These are phyloP conservation scores for Catharus bicknelli DNA, from an alignment of 2,113 vertebrate genomes.

Conservation along the genomic window DNA sequence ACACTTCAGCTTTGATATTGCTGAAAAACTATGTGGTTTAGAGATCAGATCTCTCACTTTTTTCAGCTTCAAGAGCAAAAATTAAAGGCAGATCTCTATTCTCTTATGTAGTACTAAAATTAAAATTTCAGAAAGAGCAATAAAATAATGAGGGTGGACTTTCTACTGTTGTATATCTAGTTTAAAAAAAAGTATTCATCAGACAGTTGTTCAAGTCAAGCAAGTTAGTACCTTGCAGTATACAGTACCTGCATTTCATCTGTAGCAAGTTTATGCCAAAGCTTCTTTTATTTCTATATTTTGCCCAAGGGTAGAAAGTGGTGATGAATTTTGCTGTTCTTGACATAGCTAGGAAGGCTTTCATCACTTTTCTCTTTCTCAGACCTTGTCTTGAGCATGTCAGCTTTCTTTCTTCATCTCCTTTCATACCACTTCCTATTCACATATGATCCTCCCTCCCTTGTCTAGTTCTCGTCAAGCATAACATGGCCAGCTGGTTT, in stretches of 20 bases:
- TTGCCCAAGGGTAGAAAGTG: neutral
- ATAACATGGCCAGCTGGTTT: constrained; percentile 70
- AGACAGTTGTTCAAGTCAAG: neutral
- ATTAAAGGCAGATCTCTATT: neutral
- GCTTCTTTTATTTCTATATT: neutral
- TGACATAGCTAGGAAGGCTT: neutral
- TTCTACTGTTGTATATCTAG: neutral
- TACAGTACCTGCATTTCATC: neutral
- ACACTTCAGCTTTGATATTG: neutral
- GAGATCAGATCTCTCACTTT: neutral
- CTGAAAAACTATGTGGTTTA: neutral
- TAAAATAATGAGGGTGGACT: neutral
- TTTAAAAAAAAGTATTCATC: neutral
- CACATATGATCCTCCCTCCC: constrained; percentile 60
- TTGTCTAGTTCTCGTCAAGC: constrained; percentile 71
- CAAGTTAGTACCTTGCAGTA: neutral
- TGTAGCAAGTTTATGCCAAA: neutral
- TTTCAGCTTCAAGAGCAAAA: neutral
- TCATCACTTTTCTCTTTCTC: constrained; percentile 36
- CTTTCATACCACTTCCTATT: constrained; percentile 60
- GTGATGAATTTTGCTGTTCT: neutral
- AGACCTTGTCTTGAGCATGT: constrained; percentile 47
- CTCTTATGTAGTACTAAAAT: neutral
- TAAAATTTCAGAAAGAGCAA: neutral
- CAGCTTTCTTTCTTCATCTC: constrained; percentile 47